phyloP scores from a whole-genome alignment of 2,797 vertebrate species.

The Ptychadena robeensis region DNA sequence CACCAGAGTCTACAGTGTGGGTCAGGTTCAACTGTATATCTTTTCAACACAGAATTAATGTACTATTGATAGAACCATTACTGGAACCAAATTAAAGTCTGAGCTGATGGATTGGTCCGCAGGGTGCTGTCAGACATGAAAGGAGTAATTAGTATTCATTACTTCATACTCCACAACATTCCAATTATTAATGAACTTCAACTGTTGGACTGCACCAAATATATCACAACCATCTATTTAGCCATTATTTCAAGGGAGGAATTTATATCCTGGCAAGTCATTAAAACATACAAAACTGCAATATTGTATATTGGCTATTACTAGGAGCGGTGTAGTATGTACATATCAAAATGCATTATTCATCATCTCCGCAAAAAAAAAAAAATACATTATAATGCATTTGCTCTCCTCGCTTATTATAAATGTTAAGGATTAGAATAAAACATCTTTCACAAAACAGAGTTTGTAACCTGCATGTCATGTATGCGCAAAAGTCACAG shows the following conservation, averaged over 20 bases:
- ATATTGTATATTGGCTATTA: slow-evolving; percentile 47
- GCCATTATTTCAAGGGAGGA: slow-evolving; percentile 86
- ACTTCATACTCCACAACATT: slow-evolving; percentile 99
- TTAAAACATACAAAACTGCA: slow-evolving; percentile 57
- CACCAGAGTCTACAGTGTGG: slow-evolving; percentile 81
- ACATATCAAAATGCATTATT: slow-evolving; percentile 12
- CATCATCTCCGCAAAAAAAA: slow-evolving; percentile 8
- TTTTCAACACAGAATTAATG: slow-evolving; percentile 99
- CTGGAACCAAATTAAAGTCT: slow-evolving; percentile 99
- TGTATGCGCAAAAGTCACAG: no score
- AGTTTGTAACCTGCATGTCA: no score
- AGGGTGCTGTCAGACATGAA: slow-evolving; percentile 96
- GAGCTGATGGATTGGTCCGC: slow-evolving; percentile 96
- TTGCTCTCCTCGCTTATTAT: not conserved
- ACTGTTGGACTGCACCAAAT: slow-evolving; percentile 88
- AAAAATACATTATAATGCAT: not conserved
- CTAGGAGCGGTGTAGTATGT: slow-evolving; percentile 34
- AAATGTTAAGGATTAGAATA: slow-evolving; percentile 2
- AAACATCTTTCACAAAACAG: not conserved
- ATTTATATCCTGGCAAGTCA: slow-evolving; percentile 64
- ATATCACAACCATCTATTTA: slow-evolving; percentile 87
- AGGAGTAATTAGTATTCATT: slow-evolving; percentile 99
- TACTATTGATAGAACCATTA: slow-evolving; percentile 99
- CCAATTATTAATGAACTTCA: slow-evolving; percentile 99
- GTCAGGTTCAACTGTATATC: slow-evolving; percentile 97